Conservation (phyloP, 2,888 invertebrate genomes). For the Tipula unca region DNA sequence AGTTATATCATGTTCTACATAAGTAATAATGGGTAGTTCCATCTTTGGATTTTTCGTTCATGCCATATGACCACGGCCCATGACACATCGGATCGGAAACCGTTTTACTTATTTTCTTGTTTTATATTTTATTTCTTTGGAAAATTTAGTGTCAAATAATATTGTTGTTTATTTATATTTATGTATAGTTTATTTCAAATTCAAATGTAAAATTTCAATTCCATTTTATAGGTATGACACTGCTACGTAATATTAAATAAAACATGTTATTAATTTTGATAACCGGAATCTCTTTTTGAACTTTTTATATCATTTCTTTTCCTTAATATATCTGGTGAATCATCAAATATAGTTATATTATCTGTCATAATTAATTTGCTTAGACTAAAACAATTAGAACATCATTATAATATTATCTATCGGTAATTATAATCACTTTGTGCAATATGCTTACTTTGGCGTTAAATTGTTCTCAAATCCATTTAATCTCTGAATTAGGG, state of each 20-base stretch:
- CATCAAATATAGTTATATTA: neutral
- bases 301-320: neutral
- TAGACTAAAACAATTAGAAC: neutral
- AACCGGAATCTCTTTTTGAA: neutral
- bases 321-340: neutral
- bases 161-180: too few relatives aligned
- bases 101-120: conserved; percentile 21
- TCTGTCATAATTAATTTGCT: neutral
- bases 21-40: too few relatives aligned
- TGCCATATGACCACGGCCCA: too few relatives aligned
- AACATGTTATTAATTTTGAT: neutral
- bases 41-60: too few relatives aligned
- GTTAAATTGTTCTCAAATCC: neutral
- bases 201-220: neutral
- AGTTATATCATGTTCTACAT: too few relatives aligned
- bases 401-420: neutral
- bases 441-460: neutral
- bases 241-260: too few relatives aligned
- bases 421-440: neutral
- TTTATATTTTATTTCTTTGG: neutral
- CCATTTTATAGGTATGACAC: neutral
- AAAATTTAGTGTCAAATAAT: too few relatives aligned
- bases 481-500: neutral
- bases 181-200: neutral
- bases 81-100: too few relatives aligned